Conservation (phyloP, 2,888 invertebrate genomes). For the Stramonita haemastoma region DNA sequence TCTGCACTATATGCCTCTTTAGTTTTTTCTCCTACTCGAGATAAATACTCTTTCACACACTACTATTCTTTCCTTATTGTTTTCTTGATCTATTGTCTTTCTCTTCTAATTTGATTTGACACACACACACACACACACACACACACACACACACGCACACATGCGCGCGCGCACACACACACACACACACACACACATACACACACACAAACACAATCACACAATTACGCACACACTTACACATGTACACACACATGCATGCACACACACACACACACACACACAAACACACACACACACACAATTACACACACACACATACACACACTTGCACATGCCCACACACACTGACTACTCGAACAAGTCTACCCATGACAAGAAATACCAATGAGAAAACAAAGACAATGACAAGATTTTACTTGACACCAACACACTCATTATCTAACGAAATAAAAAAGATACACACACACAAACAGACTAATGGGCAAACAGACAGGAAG, state of each 20-base stretch:
- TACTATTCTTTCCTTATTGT: too few species aligned
- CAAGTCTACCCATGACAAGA: too few species aligned
- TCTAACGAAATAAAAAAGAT: too few species aligned
- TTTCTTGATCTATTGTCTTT: background rate
- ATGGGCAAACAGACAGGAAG: too few species aligned
- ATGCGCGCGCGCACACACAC: background rate
- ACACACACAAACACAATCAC: background rate
- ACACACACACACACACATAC: background rate
- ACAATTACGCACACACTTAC: background rate
- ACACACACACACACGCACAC: background rate
- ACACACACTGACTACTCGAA: background rate
- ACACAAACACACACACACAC: background rate
- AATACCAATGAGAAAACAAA: too few species aligned
- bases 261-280: background rate
- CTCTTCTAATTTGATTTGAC: background rate
- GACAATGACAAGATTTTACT: too few species aligned
- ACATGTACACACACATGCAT: background rate
- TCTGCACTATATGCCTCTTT: too few species aligned
- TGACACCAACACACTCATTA: too few species aligned
- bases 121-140: background rate
- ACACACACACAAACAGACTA: too few species aligned
- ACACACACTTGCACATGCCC: background rate
- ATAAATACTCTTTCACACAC: too few species aligned
- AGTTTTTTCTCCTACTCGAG: too few species aligned
- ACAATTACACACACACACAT: constrained; percentile 13